These are phyloP conservation scores for Rhinoderma darwinii DNA, from an alignment of 2,113 vertebrate species.

Conservation along the genomic window DNA sequence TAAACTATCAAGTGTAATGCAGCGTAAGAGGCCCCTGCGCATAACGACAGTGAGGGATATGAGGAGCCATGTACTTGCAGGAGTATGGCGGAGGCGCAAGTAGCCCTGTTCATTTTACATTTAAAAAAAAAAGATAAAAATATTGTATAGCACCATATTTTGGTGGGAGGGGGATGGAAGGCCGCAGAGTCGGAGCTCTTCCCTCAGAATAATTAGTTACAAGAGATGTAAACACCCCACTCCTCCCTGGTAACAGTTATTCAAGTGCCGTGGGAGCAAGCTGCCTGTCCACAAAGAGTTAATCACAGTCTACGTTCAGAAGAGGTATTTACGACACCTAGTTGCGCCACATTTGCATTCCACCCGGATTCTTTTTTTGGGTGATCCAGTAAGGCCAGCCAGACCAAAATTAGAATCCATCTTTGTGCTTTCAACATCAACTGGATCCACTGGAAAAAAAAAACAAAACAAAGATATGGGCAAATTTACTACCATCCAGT, in stretches of 20 bases:
- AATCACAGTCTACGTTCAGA: conserved; percentile 66
- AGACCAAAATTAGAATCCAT: conserved; percentile 89
- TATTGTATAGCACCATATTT: conserved; percentile 40
- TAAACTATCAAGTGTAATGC: background rate
- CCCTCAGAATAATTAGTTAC: background rate
- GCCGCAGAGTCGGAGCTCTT: background rate
- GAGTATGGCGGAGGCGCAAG: background rate
- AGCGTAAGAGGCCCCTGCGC: background rate
- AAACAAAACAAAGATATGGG: background rate
- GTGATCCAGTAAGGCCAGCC: conserved; percentile 77
- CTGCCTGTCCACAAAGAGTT: background rate
- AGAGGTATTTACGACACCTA: conserved; percentile 86
- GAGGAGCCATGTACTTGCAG: background rate
- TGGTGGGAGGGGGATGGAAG: background rate
- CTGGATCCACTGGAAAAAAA: conserved; percentile 78
- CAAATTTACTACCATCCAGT: too few species aligned
- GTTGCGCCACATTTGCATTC: conserved; percentile 87
- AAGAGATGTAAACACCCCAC: background rate
- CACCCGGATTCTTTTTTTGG: conserved; percentile 82
- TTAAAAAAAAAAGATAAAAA: background rate
- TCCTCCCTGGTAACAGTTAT: background rate
- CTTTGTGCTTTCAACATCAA: conserved; percentile 86
- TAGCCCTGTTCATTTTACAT: background rate
- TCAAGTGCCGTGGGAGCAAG: conserved; percentile 3
- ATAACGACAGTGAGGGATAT: background rate